Evolutionary conservation across 2,797 vertebrate species (phyloP).

Genomic region (Prionace glauca): DNA sequence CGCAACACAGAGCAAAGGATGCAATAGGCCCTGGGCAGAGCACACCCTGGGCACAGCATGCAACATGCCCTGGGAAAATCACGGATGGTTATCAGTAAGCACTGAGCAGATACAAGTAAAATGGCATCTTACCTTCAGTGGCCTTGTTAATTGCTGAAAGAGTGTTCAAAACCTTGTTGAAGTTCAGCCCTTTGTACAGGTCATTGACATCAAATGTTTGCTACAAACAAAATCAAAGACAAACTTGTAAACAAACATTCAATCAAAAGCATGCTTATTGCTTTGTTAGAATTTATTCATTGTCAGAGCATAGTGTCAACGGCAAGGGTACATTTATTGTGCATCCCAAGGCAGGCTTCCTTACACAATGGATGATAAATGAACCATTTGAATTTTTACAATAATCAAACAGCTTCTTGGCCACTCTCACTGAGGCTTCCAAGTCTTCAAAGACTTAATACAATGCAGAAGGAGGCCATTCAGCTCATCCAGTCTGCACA

Average conservation of each 20-base stretch:
- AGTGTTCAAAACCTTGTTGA: constrained; percentile 77
- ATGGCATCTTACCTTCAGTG: constrained; percentile 80
- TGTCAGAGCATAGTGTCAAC: too few relatives aligned
- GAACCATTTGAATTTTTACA: background rate
- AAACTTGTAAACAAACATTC: background rate
- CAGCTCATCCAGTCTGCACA: too few relatives aligned
- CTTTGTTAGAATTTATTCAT: background rate
- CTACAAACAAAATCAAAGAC: constrained; percentile 41
- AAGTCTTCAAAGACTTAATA: too few relatives aligned
- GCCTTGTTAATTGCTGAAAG: constrained; percentile 82
- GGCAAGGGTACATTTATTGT: background rate
- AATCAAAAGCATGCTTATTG: background rate
- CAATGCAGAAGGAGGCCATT: too few relatives aligned
- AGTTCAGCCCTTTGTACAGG: constrained; percentile 78
- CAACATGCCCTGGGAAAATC: background rate
- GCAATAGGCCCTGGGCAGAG: background rate
- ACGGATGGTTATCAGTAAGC: background rate
- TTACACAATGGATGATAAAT: background rate
- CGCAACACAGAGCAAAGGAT: background rate
- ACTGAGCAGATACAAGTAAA: background rate
- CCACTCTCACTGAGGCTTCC: background rate
- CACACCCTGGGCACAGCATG: background rate
- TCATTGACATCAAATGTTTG: constrained; percentile 87
- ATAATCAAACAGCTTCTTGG: background rate
- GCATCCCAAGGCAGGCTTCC: background rate